Percentiles rank a stretch among this genome's conserved stretches.
These are phyloP conservation scores for Listronotus oregonensis DNA, from an alignment of 1,140 invertebrate genomes.

Conservation along the genomic window DNA sequence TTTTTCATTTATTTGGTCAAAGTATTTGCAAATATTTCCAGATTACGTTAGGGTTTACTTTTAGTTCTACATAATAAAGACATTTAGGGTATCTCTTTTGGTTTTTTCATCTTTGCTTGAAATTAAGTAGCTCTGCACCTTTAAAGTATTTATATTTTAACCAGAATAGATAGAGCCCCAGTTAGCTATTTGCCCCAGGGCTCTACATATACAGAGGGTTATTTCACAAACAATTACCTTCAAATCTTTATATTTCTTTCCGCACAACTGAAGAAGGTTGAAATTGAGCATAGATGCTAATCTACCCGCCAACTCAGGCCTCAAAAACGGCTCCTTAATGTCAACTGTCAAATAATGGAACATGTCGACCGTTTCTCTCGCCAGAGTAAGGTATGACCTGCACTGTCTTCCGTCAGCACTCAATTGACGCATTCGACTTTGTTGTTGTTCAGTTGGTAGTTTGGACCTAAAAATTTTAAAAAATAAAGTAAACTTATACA, in stretches of 20 bases:
- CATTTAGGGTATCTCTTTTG: too few species aligned
- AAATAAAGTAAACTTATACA: too few species aligned
- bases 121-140: too few species aligned
- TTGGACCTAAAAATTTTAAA: conserved; percentile 57
- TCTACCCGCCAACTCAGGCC: conserved; percentile 84
- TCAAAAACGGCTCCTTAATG: conserved; percentile 92
- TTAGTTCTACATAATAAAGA: too few species aligned
- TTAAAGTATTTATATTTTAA: too few species aligned
- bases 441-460: conserved; percentile 74
- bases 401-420: conserved; percentile 92
- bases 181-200: too few species aligned
- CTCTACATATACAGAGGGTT: not conserved
- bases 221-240: conserved; percentile 76
- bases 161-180: too few species aligned
- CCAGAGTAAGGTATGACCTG: conserved; percentile 92
- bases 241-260: conserved; percentile 95
- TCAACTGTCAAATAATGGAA: conserved; percentile 95
- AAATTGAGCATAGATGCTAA: conserved; percentile 98
- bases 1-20: too few species aligned
- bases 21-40: too few species aligned
- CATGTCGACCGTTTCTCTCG: conserved; percentile 96
- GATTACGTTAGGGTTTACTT: too few species aligned
- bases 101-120: too few species aligned
- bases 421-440: conserved; percentile 77
- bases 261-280: conserved; percentile 95